phyloP scores from a whole-genome alignment of 1,140 invertebrate species.

The Andricus grossulariae region DNA sequence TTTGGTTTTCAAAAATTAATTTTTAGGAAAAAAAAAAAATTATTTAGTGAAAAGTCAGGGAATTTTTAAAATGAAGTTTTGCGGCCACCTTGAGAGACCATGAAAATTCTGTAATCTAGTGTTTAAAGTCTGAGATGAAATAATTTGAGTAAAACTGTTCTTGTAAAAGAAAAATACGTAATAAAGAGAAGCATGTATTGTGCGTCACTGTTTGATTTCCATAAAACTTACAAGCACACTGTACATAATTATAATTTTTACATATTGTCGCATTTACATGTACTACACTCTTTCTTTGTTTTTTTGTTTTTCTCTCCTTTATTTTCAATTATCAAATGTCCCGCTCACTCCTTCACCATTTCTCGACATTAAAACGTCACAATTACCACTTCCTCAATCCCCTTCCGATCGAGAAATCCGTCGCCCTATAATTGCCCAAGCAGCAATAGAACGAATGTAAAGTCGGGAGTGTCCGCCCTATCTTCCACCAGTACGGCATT shows the following conservation, averaged over 20 bases:
- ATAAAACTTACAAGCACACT: conserved; percentile 42
- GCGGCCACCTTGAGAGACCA: too few species aligned
- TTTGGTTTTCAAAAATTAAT: too few species aligned
- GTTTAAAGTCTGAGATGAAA: too few species aligned
- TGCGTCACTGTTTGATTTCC: conserved; percentile 21
- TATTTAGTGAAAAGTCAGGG: too few species aligned
- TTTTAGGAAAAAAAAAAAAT: too few species aligned
- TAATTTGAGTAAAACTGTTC: neutral
- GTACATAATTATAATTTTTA: conserved; percentile 60
- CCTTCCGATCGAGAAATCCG: conserved; percentile 57
- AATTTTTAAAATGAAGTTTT: too few species aligned
- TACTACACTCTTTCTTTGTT: conserved; percentile 75
- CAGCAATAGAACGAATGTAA: conserved; percentile 91
- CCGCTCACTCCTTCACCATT: conserved; percentile 62
- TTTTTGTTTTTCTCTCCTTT: conserved; percentile 73
- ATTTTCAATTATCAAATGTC: conserved; percentile 73
- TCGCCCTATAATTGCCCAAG: conserved; percentile 71
- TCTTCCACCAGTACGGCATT: conserved; percentile 92
- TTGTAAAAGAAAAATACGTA: conserved; percentile 5
- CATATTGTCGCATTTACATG: conserved; percentile 72
- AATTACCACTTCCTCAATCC: conserved; percentile 49
- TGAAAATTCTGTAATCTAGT: too few species aligned
- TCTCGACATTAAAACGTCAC: conserved; percentile 52
- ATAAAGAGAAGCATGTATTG: neutral
- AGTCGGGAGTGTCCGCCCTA: conserved; percentile 91